phyloP scores from a whole-genome alignment of 2,113 vertebrate genomes.

The Todiramphus saurophagus region DNA sequence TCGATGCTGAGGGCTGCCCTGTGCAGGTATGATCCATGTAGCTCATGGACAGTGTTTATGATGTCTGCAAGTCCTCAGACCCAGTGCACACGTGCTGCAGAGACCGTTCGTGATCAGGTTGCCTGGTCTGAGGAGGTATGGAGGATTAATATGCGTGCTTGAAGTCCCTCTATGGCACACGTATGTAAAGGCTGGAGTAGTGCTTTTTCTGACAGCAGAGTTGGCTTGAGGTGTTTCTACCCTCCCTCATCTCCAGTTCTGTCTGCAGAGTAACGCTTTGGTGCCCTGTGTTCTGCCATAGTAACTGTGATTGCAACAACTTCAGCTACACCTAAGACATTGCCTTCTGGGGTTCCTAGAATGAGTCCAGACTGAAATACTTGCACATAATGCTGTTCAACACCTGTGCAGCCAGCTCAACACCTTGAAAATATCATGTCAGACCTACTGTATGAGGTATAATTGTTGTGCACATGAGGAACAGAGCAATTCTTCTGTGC shows the following conservation, averaged over 20 bases:
- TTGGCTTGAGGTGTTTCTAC: not conserved
- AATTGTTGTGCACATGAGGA: not conserved
- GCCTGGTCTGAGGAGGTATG: not conserved
- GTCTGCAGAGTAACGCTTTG: not conserved
- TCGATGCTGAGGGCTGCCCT: not conserved
- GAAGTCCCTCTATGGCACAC: not conserved
- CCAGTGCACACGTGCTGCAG: not conserved
- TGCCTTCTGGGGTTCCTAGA: not conserved
- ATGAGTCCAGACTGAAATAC: not conserved
- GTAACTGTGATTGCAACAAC: too few species aligned
- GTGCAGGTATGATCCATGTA: accelerated
- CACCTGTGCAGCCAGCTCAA: not conserved
- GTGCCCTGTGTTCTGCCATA: not conserved
- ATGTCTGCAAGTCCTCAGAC: not conserved
- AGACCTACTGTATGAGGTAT: not conserved
- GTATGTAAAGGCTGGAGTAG: not conserved
- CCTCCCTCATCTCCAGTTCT: not conserved
- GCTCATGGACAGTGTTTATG: accelerated
- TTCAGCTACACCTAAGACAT: not conserved
- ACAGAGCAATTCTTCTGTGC: not conserved
- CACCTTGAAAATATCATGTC: not conserved
- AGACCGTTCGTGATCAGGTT: not conserved
- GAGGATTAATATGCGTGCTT: accelerated
- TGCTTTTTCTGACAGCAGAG: not conserved
- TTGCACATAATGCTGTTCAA: not conserved